Base-by-base conservation (phyloP, 2,888 invertebrate species). In the Augochlorella aurata region DNA sequence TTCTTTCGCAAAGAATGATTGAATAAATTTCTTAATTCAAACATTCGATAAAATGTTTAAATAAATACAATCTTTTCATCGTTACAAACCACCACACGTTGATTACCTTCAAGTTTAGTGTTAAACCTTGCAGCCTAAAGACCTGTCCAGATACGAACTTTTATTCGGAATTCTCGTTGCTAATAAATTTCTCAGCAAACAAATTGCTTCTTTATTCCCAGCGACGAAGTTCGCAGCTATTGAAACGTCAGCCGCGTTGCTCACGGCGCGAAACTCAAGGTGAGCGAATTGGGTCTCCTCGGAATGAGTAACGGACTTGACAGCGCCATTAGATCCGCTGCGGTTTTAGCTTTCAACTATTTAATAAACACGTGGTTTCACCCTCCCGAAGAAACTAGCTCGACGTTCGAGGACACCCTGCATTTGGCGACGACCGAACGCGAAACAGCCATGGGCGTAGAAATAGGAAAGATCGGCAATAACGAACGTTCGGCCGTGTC, bases 311-410 rank as follows among this genome's bases (percentile, higher is more conserved):
- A 67, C 47, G 47, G 24, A 47, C 47, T 47, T 8, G 66, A 66
- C 44, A n/a, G 66, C 21, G 45, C 45, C 44, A 24, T 67, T 67
- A 47, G 47, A 67, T 18, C 21, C 66, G 12, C 21, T 9, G 67
- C 47, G 47, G 67, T 67, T 67, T 7, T 24, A 47, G 21, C 67
- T 24, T 67, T 24, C 12, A 67, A 47, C 24, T 21, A 14, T 47
- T 67, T 67, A 67, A 67, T 67, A 47, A 67, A 67, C 38, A 67
- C 24, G 67, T 16, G 47, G 67, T 67, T 67, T 67, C 5, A 44
- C 3, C 66, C 12, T 21, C 12, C 12, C 7, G 45, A 0, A 14
- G 45, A 21, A 45, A 66, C 45, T 14, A 21, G n/a, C 45, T 21
- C 66, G 44, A 66, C n/a, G 38, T 38, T 38, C 38, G 38, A 14